A percentile compares a stretch with the other conserved stretches of the same genome.
These are phyloP conservation scores for Oncorhynchus clarkii DNA, from an alignment of 2,113 vertebrate genomes.

Conservation along the genomic window DNA sequence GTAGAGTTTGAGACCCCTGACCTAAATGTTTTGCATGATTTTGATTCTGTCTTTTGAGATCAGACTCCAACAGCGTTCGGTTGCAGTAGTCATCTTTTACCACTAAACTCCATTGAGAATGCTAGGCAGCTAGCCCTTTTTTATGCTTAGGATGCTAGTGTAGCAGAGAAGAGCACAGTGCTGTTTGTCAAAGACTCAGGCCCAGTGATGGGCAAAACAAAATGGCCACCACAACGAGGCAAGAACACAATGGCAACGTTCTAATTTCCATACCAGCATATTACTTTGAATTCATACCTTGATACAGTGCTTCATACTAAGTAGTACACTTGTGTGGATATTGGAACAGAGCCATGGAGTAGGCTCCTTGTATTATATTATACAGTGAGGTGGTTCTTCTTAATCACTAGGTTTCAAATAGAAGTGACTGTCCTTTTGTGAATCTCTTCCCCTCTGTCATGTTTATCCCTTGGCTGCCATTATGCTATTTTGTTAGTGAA, in stretches of 20 bases:
- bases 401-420: constrained; percentile 66
- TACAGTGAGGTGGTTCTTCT: constrained; percentile 65
- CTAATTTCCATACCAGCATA: no score
- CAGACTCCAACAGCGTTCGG: constrained; percentile 53
- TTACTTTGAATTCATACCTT: no score
- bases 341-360: constrained; percentile 13
- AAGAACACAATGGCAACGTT: not conserved
- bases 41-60: constrained; percentile 63
- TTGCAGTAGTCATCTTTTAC: constrained; percentile 45
- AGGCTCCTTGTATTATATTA: constrained; percentile 67
- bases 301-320: no score
- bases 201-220: constrained; percentile 36
- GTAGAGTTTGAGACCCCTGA: constrained; percentile 38
- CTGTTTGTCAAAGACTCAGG: constrained; percentile 39
- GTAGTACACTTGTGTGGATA: no score
- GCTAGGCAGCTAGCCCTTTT: constrained; percentile 48
- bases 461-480: constrained; percentile 68
- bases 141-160: constrained; percentile 7
- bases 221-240: constrained; percentile 41
- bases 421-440: constrained; percentile 48
- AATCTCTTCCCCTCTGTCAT: constrained; percentile 58
- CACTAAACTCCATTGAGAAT: constrained; percentile 39
- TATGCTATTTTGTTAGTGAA: constrained; percentile 77
- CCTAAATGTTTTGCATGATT: constrained; percentile 64
- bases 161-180: constrained; percentile 54